Percentiles rank a stretch among this genome's conserved stretches.
Evolutionary conservation across 2,113 vertebrate genomes (phyloP).

Genomic region (Archocentrus centrarchus): DNA sequence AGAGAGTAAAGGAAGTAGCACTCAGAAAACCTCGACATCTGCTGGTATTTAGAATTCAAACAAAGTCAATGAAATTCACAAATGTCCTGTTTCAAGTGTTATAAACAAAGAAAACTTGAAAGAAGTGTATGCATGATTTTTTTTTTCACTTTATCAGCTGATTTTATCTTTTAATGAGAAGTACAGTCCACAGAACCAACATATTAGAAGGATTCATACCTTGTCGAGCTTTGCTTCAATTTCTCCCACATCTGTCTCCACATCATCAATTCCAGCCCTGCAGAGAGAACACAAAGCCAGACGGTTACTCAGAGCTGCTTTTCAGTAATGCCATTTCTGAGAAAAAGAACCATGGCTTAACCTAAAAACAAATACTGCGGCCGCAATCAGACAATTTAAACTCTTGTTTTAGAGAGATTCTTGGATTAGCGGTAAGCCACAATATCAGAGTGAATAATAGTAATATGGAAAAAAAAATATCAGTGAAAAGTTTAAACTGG

Average conservation of each 20-base stretch:
- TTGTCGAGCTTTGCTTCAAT: slow-evolving; percentile 97
- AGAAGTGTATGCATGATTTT: neutral
- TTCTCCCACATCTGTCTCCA: slow-evolving; percentile 96
- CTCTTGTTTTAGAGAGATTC: slow-evolving; percentile 19
- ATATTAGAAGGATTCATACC: slow-evolving; percentile 77
- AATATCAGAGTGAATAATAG: neutral
- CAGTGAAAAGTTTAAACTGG: neutral
- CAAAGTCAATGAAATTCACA: neutral
- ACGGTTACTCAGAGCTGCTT: slow-evolving; percentile 36
- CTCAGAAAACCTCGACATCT: neutral
- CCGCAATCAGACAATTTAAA: neutral
- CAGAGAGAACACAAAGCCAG: slow-evolving; percentile 55
- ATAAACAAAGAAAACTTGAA: neutral
- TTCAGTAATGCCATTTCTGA: slow-evolving; percentile 22
- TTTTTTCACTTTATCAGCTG: neutral
- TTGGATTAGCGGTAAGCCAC: slow-evolving; percentile 24
- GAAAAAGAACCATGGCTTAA: slow-evolving; percentile 23
- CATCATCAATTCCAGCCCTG: slow-evolving; percentile 96
- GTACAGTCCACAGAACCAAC: neutral
- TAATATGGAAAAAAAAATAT: neutral
- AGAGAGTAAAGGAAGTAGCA: neutral
- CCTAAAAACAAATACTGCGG: slow-evolving; percentile 12
- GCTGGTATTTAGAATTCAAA: slow-evolving; percentile 12
- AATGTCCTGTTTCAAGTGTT: neutral
- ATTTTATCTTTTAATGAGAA: slow-evolving; percentile 12